Base-by-base conservation (phyloP, 1,140 invertebrate species). In the Sarcophaga bullata region DNA sequence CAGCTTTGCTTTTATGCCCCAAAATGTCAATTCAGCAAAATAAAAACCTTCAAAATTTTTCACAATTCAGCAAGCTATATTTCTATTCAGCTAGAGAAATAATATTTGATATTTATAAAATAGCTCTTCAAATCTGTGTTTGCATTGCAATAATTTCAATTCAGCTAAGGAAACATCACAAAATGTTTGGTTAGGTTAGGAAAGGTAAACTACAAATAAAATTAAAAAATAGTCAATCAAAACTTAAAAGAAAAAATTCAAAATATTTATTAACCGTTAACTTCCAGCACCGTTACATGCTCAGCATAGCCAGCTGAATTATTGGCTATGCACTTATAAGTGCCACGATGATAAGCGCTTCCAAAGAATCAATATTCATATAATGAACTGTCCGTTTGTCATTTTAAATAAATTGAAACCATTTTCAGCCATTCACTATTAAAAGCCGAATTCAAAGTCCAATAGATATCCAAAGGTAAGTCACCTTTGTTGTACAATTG, bases 261-360 rank as follows among this genome's bases (percentile, higher is more conserved):
- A 73, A 73, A 48, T 17, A 8, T 19, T 6, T 72, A 87, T 86
- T 82, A 92, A 93, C 92, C 92, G 89, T 94, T 94, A 83, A 95
- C 93, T 85, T 92, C 91, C 81, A 94, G 89, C 83, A 90, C 89
- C 17, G 93, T 91, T 6, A 92, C 92, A 85, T 93, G 92, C 84
- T 92, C 92, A 15, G 92, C 91, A 68, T 89, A 91, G 46, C 94
- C 94, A 17, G 94, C 95, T 81, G 88, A 90, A 87, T 95, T 95
- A 87, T 91, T 92, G 8, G 93, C 93, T 83, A 91, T 91, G 87
- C 95, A 96, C 3, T 94, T 94, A 86, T 95, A 96, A 85, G 93
- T 93, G 82, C 93, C 94, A 82, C 93, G 91, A 89, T 95, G 94
- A 82, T 91, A 90, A 13, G 94, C n/a, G n/a, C 92, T 83, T 92